Conservation (phyloP, 2,797 vertebrate genomes). For the Carduelis carduelis region DNA sequence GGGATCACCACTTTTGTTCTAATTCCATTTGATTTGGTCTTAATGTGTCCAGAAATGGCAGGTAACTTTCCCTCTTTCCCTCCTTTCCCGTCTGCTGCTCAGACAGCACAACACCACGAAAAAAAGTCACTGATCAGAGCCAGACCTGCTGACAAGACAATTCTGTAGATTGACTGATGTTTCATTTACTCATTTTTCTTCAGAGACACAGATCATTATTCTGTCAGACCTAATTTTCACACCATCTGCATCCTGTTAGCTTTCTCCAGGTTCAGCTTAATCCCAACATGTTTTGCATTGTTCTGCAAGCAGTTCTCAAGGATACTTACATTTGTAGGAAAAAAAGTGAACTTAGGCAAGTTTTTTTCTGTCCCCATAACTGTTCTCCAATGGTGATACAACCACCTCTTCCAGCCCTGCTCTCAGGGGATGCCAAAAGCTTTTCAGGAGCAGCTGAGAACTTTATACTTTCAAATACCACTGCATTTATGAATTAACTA, state of each 20-base stretch:
- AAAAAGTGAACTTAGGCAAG: not conserved
- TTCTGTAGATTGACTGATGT: not conserved
- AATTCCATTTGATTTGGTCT: not conserved
- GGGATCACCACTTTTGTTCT: not conserved
- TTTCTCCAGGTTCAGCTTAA: not conserved
- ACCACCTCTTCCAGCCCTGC: not conserved
- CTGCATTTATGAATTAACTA: not conserved
- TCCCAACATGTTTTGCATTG: not conserved
- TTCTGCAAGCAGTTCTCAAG: conserved; percentile 1
- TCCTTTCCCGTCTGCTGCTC: not conserved
- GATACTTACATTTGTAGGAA: conserved; percentile 1
- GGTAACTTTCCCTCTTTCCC: not conserved
- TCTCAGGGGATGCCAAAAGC: not conserved
- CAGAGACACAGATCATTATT: not conserved
- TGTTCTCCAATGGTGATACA: not conserved
- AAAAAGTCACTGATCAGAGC: not conserved
- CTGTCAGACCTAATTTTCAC: conserved; percentile 12
- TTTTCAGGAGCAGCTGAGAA: not conserved
- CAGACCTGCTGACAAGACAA: conserved; percentile 18
- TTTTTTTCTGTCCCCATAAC: not conserved
- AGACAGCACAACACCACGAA: not conserved
- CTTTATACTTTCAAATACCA: not conserved
- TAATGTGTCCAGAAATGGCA: not conserved
- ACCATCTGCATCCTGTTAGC: conserved; percentile 63
- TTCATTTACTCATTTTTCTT: conserved; percentile 1